Base-by-base conservation (phyloP, 2,888 invertebrate species). In the Eilema sororculum region DNA sequence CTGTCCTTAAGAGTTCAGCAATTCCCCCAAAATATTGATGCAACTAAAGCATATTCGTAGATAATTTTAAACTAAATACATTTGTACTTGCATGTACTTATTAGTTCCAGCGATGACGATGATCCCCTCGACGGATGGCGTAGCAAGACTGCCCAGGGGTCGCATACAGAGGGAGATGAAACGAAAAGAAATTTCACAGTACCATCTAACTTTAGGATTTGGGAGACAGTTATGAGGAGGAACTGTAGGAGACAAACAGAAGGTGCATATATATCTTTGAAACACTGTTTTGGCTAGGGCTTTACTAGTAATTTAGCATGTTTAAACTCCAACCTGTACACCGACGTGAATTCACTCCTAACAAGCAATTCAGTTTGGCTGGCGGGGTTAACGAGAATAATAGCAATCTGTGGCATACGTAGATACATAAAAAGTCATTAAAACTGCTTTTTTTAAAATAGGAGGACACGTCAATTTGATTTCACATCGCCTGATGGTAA, bases 141-240 rank as follows among this genome's bases (percentile, higher is more conserved):
- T 56, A 68, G 65, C 56, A 73, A 80, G 70, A 69, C 59, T 59
- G 81, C 74, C 8, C 82, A 78, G n/a, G 76, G 74, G 16, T 75
- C 72, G 9, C 70, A 83, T 6, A 63, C 81, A 3, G 73, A 75
- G 10, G 78, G 77, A 4, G 71, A 74, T 16, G 65, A 72, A 10
- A 68, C 72, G 16, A 69, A 57, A 10, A 8, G 20, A 8, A 12
- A 78, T 0, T 62, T 57, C 30, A 71, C 78, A 16, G 10, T 90
- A 72, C 91, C 92, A 16, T 68, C 88, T 5, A 75, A 91, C 70
- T 93, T 92, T 75, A 85, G 94, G 57, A 69, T 84, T 9, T 94
- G 94, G 94, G 94, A 94, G 77, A 68, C 82, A 24, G 86, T 90
- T 9, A 82, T 75, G 30, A 86, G 80, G 52, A 80, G 77, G 33